Evolutionary conservation across 2,888 invertebrate species (phyloP), one percentile per base, ranked within the genome.

Genomic region (Scrobipalpa atriplicella): DNA sequence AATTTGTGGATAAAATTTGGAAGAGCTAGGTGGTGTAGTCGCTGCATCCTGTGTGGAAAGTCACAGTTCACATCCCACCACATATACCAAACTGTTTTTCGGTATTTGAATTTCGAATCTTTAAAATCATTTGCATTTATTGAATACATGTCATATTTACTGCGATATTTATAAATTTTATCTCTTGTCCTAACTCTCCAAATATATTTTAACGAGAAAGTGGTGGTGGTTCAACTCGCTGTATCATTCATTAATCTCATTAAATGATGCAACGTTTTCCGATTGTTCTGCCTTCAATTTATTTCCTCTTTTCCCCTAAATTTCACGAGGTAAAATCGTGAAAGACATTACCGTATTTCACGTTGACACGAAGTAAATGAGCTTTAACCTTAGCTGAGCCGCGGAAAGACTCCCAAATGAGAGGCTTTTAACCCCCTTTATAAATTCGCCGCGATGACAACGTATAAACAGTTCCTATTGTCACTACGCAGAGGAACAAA

Each of bases 261-360:
- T 73, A 77, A 79, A 81, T 81, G 78, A 81, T 74, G 71, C 75
- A 75, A 75, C 72, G 75, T 70, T 75, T 76, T 75, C 67, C 72
- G 75, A 78, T 78, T 76, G 75, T 74, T 74, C 73, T 72, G 66
- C 71, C 73, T 75, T 76, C 70, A 73, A 80, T 80, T 79, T 77
- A 81, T 78, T 75, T 75, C 74, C 78, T 70, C 71, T 71, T 76
- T 76, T 72, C 75, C 71, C 71, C 68, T 73, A 73, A 74, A 72
- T 73, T 74, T 72, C 66, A 52, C 66, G 65, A 68, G 68, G 69
- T 64, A 71, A 76, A 76, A 73, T 71, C 70, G 73, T 74, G 73
- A 77, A 77, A 78, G 75, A 71, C 78, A 79, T 80, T 79, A 80
- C 74, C 78, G 78, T 83, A 81, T 81, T 80, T 83, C 78, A 80